Percentiles rank a stretch among this genome's conserved stretches.
Evolutionary conservation across 2,113 vertebrate genomes (phyloP).

Genomic region (Mixornis gularis): DNA sequence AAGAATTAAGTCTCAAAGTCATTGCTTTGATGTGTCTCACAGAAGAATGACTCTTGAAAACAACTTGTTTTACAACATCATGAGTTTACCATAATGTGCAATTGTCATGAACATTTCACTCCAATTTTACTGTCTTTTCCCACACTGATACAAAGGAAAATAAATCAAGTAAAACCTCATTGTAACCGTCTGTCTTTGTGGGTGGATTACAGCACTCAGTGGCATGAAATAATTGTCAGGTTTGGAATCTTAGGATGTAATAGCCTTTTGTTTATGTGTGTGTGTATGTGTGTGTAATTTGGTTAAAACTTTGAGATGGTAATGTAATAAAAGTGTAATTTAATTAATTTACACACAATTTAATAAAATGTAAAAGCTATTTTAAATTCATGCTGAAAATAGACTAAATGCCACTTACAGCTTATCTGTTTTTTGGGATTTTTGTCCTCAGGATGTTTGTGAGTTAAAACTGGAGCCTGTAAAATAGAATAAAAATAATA

Average conservation of each 20-base stretch:
- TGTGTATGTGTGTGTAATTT: not conserved
- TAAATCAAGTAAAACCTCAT: not conserved
- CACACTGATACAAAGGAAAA: not conserved
- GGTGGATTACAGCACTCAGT: not conserved
- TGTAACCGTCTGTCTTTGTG: not conserved
- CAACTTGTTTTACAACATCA: not conserved
- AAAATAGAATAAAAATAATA: not conserved
- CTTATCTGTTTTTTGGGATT: not conserved
- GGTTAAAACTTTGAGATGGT: not conserved
- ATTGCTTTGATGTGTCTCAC: not conserved
- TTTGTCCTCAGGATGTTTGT: not conserved
- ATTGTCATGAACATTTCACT: not conserved
- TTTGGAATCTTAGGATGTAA: not conserved
- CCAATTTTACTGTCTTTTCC: not conserved
- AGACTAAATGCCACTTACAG: not conserved
- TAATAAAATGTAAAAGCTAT: not conserved
- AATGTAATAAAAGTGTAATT: not conserved
- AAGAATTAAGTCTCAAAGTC: not conserved
- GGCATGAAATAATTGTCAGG: not conserved
- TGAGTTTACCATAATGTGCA: not conserved
- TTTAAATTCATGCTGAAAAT: constrained; percentile 16
- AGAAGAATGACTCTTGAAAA: not conserved
- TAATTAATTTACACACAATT: not conserved
- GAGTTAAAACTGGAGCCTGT: not conserved
- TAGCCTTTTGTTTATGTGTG: not conserved